phyloP scores from a whole-genome alignment of 2,888 invertebrate genomes.

The Tridacna crocea region DNA sequence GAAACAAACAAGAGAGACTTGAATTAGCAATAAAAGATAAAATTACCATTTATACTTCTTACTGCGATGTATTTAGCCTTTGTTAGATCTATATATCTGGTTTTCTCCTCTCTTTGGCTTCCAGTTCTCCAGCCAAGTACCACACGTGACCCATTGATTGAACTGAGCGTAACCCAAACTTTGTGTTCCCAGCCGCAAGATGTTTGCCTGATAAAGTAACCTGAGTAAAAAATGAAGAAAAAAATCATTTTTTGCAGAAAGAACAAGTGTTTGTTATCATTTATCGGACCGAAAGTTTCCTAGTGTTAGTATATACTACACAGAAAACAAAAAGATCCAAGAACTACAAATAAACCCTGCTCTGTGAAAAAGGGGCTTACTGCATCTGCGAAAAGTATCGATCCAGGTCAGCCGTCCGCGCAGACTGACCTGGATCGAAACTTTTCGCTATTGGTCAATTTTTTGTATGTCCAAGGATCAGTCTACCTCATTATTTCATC shows the following conservation, averaged over 20 bases:
- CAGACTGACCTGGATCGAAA: too few relatives aligned
- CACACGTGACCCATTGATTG: neutral
- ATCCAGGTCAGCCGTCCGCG: too few relatives aligned
- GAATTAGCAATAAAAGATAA: neutral
- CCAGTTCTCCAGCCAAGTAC: neutral
- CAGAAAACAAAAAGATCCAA: neutral
- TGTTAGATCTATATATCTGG: neutral
- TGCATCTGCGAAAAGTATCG: too few relatives aligned
- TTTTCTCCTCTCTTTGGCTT: neutral
- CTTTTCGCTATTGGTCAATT: too few relatives aligned
- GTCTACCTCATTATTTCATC: too few relatives aligned
- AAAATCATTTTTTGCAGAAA: neutral
- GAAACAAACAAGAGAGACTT: neutral
- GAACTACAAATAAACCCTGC: neutral
- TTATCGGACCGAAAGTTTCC: neutral
- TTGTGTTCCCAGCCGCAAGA: constrained; percentile 5
- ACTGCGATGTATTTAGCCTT: neutral
- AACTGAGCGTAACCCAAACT: neutral
- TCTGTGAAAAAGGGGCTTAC: too few relatives aligned
- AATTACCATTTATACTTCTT: constrained; percentile 7
- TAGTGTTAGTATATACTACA: too few relatives aligned
- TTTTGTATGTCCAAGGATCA: too few relatives aligned
- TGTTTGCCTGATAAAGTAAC: constrained; percentile 10
- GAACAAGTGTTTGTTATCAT: neutral
- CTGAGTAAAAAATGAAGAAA: neutral